phyloP scores from a whole-genome alignment of 2,113 vertebrate genomes.

The Origma solitaria region DNA sequence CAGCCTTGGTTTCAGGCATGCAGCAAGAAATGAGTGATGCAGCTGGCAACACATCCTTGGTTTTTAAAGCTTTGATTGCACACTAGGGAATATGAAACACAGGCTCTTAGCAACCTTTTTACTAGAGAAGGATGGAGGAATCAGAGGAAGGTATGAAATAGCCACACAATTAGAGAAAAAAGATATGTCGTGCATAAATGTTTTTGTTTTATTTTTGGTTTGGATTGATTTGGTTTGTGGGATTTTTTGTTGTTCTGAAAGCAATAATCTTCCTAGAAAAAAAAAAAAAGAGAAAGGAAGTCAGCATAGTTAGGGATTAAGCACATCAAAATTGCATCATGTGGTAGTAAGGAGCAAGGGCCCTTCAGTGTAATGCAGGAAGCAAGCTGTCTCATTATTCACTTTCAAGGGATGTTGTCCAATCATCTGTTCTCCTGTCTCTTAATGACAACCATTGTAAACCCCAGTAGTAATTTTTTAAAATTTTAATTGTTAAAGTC shows the following conservation, averaged over 20 bases:
- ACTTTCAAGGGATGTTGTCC: not conserved
- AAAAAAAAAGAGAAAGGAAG: not conserved
- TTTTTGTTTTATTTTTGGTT: not conserved
- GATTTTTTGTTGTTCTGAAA: not conserved
- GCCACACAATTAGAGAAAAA: not conserved
- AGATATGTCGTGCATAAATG: not conserved
- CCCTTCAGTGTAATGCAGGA: not conserved
- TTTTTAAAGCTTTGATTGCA: not conserved
- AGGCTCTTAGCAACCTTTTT: not conserved
- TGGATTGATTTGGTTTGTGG: not conserved
- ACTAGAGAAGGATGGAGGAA: not conserved
- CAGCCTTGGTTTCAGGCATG: not conserved
- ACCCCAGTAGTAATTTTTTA: not conserved
- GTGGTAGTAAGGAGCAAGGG: not conserved
- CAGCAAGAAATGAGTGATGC: not conserved
- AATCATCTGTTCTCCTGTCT: not conserved
- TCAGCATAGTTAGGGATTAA: not conserved
- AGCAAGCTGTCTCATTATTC: not conserved
- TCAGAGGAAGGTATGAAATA: not conserved
- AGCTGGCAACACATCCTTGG: not conserved
- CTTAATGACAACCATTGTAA: not conserved
- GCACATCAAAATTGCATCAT: not conserved
- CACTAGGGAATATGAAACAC: not conserved
- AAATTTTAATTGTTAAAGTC: not conserved
- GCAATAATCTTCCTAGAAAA: not conserved